Evolutionary conservation across 2,113 vertebrate genomes (phyloP), one percentile per base, ranked within the genome.

Genomic region (Gadus macrocephalus): DNA sequence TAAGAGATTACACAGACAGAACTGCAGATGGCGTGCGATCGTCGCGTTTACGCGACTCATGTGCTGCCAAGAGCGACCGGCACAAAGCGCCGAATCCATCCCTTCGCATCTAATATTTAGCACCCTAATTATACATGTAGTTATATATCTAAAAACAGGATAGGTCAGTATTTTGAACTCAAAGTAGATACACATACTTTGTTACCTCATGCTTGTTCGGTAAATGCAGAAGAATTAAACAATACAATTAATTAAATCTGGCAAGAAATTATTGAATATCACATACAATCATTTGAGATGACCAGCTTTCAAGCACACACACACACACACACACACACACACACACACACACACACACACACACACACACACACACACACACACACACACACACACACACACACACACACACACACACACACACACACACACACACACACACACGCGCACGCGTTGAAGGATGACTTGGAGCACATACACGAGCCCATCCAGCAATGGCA

Each of bases 21-120:
- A 73, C 75, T 61, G 59, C 75, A 90, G 88, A 70, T 83, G 88
- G 88, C 87, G 84, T 75, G 65, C 69, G 16, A 82, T 75, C 59
- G 62, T 83, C 67, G 49, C 64, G 38, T 86, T 73, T 79, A 70
- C 85, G 77, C 80, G 73, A 79, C 81, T 87, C 70, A 79, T 83
- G 80, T 67, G 66, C 68, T 79, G 82, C 79, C 81, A 84, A 79
- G 20, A 79, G 68, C 68, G 74, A 17, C 17, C 17, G 6, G 19
- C 17, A 64, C 56, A 27, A 35, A 12, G 25, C 71, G 58, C 70
- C 74, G 70, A 79, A 74, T 31, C 31, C 31, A 31, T 31, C 31
- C 42, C 2, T 49, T 11, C 42, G 42, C 42, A 49, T 49, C 42
- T 49, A 49, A 49, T 49, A 49, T 49, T 49, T 49, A 49, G 42